Evolutionary conservation across 2,113 vertebrate species (phyloP), one percentile per base, ranked within the genome.

Genomic region (Menidia beryllina): DNA sequence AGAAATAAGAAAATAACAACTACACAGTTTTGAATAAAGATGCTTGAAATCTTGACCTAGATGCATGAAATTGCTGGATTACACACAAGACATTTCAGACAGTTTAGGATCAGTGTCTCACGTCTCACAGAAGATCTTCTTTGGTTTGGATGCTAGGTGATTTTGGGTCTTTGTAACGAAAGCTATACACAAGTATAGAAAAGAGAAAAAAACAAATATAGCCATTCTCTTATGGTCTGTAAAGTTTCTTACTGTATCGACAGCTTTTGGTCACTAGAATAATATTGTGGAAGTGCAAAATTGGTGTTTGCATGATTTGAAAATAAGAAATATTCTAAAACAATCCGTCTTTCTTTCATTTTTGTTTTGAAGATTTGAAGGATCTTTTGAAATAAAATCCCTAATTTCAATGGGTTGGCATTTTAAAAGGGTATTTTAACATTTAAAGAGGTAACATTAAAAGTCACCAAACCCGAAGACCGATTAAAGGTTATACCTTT

Each of bases 401-500:
- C 12, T 69, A n/a, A 36, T 47, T 53, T 50, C 1, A 49, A 69
- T 71, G 72, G 6, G 10, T 4, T 49, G 55, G 34, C 15, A 49
- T 76, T 73, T 81, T 63, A 26, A 27, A 57, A 30, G 20, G 26
- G 38, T 38, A 25, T 45, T 45, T 52, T 79, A 69, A 20, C 56
- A 72, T 75, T 75, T 41, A 45, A 36, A 70, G 56, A 56, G 57
- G 10, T 27, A 66, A 56, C 45, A 27, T 25, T 26, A 71, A 72
- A 15, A 51, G 47, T 25, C 39, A 56, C 13, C 1, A 69, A 66
- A 48, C 51, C 26, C 20, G 30, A 41, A 30, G 13, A 4, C 30
- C 49, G 54, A 79, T 81, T 78, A 76, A 83, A 78, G 77, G 64
- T 63, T 75, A 52, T 26, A 62, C 49, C 10, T 49, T 25, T 63